Percentiles rank a stretch among this genome's conserved stretches.
These are phyloP conservation scores for Brachynemurus nebulosus DNA, from an alignment of 2,888 invertebrate species.

Conservation along the genomic window DNA sequence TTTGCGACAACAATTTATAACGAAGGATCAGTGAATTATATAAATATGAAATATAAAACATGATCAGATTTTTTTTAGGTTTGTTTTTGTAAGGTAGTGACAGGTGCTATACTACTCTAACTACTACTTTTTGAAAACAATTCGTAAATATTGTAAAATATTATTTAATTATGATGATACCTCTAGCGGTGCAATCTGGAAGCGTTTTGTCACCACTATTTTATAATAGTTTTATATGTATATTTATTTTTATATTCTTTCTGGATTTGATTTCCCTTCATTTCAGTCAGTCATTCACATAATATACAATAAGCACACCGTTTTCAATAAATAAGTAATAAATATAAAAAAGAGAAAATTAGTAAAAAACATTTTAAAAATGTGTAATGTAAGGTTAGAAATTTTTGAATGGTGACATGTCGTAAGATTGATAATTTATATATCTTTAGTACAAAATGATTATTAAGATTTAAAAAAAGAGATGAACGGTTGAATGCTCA, in stretches of 20 bases:
- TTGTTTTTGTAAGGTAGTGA: background rate
- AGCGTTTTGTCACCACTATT: conserved; percentile 6
- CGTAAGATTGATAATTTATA: conserved; percentile 8
- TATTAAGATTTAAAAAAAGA: conserved; percentile 8
- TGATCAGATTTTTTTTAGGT: background rate
- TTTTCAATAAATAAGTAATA: conserved; percentile 2
- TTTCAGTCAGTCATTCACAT: conserved; percentile 1
- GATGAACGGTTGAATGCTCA: conserved; percentile 5
- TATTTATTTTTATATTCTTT: background rate
- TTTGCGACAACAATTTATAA: background rate
- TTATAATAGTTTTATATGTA: background rate
- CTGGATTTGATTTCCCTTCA: background rate
- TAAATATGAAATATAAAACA: background rate
- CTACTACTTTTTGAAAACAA: background rate
- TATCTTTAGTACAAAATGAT: conserved; percentile 13
- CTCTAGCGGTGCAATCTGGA: conserved; percentile 8
- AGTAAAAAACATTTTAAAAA: conserved; percentile 1
- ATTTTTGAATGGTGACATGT: conserved; percentile 10
- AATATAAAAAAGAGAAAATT: conserved; percentile 4
- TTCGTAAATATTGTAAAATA: background rate
- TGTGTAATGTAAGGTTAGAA: conserved; percentile 11
- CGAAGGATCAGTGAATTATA: too few species aligned
- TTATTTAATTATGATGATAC: background rate
- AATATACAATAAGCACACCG: background rate
- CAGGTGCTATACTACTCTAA: background rate